A percentile compares a stretch with the other conserved stretches of the same genome.
These are phyloP conservation scores for Pipistrellus nathusii DNA, from an alignment of 2,797 vertebrate genomes.

Conservation along the genomic window DNA sequence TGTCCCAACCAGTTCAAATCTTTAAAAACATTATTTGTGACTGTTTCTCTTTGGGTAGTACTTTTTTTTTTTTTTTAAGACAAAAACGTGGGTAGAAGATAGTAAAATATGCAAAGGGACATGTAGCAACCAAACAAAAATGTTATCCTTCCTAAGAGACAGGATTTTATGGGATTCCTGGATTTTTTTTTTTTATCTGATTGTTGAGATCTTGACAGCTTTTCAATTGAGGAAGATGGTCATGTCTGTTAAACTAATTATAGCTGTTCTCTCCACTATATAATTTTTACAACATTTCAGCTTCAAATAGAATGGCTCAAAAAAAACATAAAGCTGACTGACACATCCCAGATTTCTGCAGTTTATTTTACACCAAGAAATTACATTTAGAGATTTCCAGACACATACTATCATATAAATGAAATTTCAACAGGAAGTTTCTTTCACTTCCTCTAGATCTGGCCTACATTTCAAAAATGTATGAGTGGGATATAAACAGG, in stretches of 20 bases:
- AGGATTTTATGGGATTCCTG: conserved; percentile 43
- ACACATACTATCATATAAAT: conserved; percentile 75
- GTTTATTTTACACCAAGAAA: conserved; percentile 81
- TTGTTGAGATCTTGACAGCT: conserved; percentile 61
- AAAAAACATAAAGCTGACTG: conserved; percentile 80
- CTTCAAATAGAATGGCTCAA: conserved; percentile 75
- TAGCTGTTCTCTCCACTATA: conserved; percentile 68
- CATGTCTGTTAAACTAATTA: conserved; percentile 76
- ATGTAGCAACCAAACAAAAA: neutral
- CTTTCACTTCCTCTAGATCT: conserved; percentile 73
- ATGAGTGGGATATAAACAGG: conserved; percentile 53
- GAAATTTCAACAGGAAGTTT: conserved; percentile 77
- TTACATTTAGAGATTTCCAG: conserved; percentile 75
- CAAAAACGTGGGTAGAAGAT: neutral
- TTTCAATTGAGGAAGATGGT: conserved; percentile 58
- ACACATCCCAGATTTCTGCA: conserved; percentile 77
- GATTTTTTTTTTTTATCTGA: conserved; percentile 49
- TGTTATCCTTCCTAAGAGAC: conserved; percentile 3
- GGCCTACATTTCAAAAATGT: conserved; percentile 79
- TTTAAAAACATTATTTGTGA: neutral
- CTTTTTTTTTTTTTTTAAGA: neutral
- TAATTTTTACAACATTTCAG: conserved; percentile 76
- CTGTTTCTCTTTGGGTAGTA: neutral
- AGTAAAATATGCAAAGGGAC: neutral
- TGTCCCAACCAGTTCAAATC: conserved; percentile 20